Evolutionary conservation across 2,113 vertebrate species (phyloP).

Genomic region (Gobius niger): DNA sequence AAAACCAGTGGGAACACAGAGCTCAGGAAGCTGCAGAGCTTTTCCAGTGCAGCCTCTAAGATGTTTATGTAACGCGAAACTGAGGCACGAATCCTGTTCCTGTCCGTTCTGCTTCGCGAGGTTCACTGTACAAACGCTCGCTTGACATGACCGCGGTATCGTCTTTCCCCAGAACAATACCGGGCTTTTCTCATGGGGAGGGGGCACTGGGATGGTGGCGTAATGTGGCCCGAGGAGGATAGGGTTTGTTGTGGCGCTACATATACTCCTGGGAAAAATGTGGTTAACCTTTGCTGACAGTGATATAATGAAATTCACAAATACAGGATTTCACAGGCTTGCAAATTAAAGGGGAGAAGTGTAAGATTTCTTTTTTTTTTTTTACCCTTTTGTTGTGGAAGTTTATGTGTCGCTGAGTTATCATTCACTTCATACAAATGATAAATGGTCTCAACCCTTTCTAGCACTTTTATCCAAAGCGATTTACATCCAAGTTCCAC

Average conservation of each 20-base stretch:
- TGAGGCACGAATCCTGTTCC: background rate
- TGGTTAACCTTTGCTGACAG: background rate
- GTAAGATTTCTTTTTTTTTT: no score
- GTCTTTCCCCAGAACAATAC: slow-evolving; percentile 13
- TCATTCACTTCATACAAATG: no score
- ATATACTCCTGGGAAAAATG: slow-evolving; percentile 4
- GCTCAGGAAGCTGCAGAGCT: background rate
- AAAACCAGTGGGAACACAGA: background rate
- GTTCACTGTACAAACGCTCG: slow-evolving; percentile 3
- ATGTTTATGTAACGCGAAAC: slow-evolving; percentile 1
- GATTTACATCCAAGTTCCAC: no score
- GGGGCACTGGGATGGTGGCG: slow-evolving; percentile 2
- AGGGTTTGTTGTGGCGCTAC: background rate
- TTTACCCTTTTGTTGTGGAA: no score
- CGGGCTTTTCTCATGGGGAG: background rate
- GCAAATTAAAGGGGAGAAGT: no score
- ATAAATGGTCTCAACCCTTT: no score
- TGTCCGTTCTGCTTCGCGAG: background rate
- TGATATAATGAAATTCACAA: no score
- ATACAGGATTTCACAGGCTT: no score
- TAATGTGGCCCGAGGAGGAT: background rate
- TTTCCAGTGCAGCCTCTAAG: background rate
- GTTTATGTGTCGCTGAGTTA: no score
- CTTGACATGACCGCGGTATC: slow-evolving; percentile 1
- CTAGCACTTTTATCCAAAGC: no score